phyloP scores from a whole-genome alignment of 2,113 vertebrate genomes.

The Micromys minutus region DNA sequence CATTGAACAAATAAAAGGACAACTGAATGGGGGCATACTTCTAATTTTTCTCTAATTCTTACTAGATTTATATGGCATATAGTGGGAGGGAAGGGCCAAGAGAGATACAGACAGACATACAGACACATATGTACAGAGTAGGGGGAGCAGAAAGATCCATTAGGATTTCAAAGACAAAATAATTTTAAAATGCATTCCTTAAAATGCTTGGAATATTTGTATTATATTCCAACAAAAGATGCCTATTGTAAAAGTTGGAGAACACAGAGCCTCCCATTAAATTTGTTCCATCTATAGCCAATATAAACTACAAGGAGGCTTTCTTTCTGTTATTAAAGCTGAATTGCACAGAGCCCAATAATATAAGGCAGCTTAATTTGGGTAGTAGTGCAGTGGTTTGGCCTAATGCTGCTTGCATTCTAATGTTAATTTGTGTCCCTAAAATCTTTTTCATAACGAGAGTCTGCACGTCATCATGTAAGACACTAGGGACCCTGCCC shows the following conservation, averaged over 20 bases:
- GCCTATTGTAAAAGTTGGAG: not conserved
- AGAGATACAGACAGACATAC: fast-evolving
- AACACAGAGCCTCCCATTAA: not conserved
- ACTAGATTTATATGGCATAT: not conserved
- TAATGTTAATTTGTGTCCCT: too few species aligned
- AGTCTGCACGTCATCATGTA: too few species aligned
- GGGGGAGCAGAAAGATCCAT: not conserved
- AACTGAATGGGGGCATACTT: not conserved
- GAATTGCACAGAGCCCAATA: not conserved
- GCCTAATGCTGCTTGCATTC: too few species aligned
- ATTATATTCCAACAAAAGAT: not conserved
- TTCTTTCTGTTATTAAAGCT: not conserved
- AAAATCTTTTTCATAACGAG: too few species aligned
- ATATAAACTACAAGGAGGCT: not conserved
- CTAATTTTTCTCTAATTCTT: not conserved
- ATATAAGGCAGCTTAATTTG: not conserved
- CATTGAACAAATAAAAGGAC: conserved; percentile 8
- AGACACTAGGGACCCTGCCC: too few species aligned
- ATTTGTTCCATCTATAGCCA: not conserved
- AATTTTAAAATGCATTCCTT: not conserved
- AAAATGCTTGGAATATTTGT: not conserved
- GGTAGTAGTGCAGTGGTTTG: too few species aligned
- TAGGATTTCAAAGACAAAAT: conserved; percentile 21
- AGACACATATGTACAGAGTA: not conserved
- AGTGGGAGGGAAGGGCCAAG: not conserved